Evolutionary conservation across 2,888 invertebrate genomes (phyloP).

Genomic region (Andrena minutula): DNA sequence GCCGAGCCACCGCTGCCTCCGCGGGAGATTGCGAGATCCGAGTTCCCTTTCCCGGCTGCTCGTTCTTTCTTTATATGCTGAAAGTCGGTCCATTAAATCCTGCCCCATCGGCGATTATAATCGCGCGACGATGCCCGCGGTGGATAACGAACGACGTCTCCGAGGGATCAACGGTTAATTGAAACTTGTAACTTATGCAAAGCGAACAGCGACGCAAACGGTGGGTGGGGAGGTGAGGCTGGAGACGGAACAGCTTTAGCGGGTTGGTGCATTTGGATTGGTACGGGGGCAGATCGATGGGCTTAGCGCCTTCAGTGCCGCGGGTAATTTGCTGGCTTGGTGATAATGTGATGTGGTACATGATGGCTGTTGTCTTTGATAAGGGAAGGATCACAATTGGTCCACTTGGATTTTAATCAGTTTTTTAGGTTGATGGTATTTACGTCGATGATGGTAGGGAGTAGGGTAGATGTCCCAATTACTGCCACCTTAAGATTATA

Average conservation of each 20-base stretch:
- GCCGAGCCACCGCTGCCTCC: neutral
- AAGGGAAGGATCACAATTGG: no score
- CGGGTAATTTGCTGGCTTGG: no score
- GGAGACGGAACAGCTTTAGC: neutral
- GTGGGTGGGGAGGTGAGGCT: neutral
- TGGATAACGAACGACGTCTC: slow-evolving; percentile 14
- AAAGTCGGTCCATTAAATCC: slow-evolving; percentile 14
- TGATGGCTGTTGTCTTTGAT: no score
- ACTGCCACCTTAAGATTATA: no score
- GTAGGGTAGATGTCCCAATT: no score
- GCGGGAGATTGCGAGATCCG: slow-evolving; percentile 24
- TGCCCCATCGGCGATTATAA: slow-evolving; percentile 16
- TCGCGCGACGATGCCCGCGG: neutral
- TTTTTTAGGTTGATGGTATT: no score
- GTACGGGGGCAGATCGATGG: neutral
- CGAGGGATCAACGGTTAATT: slow-evolving; percentile 33
- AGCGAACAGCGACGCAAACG: neutral
- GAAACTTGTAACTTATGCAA: slow-evolving; percentile 39
- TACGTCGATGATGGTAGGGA: no score
- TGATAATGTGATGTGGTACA: no score
- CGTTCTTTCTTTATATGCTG: neutral
- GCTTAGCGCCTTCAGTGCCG: neutral
- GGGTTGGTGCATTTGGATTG: neutral
- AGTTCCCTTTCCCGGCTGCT: neutral
- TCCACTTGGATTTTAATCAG: no score